These are phyloP conservation scores for Sipha maydis DNA, from an alignment of 2,888 invertebrate species.

Conservation along the genomic window DNA sequence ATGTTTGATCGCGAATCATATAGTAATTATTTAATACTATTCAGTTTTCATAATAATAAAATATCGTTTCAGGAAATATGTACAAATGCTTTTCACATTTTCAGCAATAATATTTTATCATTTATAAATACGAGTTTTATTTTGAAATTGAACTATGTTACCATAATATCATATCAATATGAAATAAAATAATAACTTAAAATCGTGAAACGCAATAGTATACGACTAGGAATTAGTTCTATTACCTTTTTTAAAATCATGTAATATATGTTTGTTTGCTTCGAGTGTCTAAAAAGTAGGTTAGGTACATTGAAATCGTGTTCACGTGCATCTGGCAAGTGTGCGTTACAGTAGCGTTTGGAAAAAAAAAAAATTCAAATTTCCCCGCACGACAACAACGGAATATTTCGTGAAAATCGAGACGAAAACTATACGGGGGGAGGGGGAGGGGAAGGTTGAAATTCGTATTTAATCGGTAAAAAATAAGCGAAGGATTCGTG, in stretches of 20 bases:
- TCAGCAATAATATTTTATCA: background rate
- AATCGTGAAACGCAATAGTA: background rate
- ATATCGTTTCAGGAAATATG: too few relatives aligned
- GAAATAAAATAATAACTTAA: background rate
- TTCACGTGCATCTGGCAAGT: background rate
- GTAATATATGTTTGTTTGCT: background rate
- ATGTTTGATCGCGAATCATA: too few relatives aligned
- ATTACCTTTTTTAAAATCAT: background rate
- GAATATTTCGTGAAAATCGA: too few relatives aligned
- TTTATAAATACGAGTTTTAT: background rate
- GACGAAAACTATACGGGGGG: too few relatives aligned
- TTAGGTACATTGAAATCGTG: background rate
- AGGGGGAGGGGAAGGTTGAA: too few relatives aligned
- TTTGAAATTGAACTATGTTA: background rate
- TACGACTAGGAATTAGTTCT: background rate
- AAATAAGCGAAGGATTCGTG: too few relatives aligned
- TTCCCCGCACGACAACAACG: too few relatives aligned
- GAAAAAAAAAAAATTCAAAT: background rate
- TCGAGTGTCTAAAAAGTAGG: background rate
- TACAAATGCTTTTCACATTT: too few relatives aligned
- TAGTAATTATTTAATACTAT: too few relatives aligned
- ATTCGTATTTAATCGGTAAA: too few relatives aligned
- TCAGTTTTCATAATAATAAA: too few relatives aligned
- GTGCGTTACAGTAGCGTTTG: background rate
- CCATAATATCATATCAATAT: background rate